Conservation (phyloP, 2,113 vertebrate species). For the Toxostoma redivivum region DNA sequence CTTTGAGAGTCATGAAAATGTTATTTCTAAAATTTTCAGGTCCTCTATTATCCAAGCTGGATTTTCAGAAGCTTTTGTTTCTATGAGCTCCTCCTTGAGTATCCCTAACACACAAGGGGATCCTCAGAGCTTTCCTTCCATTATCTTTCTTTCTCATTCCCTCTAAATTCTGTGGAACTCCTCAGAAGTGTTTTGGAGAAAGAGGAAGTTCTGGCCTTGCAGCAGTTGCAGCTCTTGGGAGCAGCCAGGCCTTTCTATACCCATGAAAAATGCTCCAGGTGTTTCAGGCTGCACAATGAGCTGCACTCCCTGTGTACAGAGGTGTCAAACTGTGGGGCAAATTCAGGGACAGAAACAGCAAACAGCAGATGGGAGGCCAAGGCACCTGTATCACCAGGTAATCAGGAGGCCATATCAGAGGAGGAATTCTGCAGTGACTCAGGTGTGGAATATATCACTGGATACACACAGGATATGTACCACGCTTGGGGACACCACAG, state of each 20-base stretch:
- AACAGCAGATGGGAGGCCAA: not conserved
- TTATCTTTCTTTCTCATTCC: not conserved
- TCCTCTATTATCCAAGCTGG: not conserved
- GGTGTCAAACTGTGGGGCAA: not conserved
- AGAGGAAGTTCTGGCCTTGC: not conserved
- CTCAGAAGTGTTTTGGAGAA: not conserved
- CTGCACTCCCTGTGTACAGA: not conserved
- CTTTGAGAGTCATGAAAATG: not conserved
- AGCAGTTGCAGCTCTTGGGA: not conserved
- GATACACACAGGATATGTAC: rapidly evolving
- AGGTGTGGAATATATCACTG: rapidly evolving
- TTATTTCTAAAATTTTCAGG: not conserved
- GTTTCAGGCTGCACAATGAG: not conserved
- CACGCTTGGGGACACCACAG: not conserved
- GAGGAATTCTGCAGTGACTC: not conserved
- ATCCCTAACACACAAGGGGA: not conserved
- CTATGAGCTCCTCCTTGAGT: not conserved
- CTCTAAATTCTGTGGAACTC: not conserved
- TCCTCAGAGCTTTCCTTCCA: not conserved
- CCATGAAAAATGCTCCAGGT: not conserved
- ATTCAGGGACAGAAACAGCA: not conserved
- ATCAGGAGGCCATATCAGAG: not conserved
- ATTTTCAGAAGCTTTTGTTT: not conserved
- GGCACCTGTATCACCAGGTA: not conserved
- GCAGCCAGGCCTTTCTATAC: not conserved